Conservation (phyloP, 2,888 invertebrate species). For the Phasia obesa region DNA sequence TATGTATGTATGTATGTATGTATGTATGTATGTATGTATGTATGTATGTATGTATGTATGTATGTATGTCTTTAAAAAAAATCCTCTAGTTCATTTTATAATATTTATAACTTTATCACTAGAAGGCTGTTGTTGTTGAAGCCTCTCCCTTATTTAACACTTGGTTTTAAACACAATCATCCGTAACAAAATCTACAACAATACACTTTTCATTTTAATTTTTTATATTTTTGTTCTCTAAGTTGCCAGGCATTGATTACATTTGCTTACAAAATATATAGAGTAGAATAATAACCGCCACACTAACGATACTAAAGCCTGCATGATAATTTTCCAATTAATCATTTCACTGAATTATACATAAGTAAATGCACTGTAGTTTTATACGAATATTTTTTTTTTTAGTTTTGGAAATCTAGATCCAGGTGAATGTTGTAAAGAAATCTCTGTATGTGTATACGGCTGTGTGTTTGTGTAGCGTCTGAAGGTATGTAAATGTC, state of each 20-base stretch:
- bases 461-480: neutral
- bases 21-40: neutral
- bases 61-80: neutral
- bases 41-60: neutral
- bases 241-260: constrained; percentile 48
- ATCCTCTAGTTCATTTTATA: constrained; percentile 10
- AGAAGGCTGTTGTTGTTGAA: constrained; percentile 26
- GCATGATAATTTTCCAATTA: constrained; percentile 80
- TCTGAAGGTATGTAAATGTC: constrained; percentile 62
- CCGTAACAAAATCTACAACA: constrained; percentile 66
- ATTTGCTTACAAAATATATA: constrained; percentile 49
- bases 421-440: constrained; percentile 24
- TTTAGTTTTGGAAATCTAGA: constrained; percentile 21
- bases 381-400: neutral
- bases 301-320: constrained; percentile 71
- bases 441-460: neutral
- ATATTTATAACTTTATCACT: constrained; percentile 56
- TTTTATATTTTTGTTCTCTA: constrained; percentile 2
- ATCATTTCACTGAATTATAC: constrained; percentile 76
- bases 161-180: constrained; percentile 58
- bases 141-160: constrained; percentile 65
- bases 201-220: constrained; percentile 60
- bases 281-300: constrained; percentile 64
- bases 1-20: neutral
- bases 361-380: constrained; percentile 27